These are phyloP conservation scores for Alethe diademata DNA, from an alignment of 2,113 vertebrate species.

Conservation along the genomic window DNA sequence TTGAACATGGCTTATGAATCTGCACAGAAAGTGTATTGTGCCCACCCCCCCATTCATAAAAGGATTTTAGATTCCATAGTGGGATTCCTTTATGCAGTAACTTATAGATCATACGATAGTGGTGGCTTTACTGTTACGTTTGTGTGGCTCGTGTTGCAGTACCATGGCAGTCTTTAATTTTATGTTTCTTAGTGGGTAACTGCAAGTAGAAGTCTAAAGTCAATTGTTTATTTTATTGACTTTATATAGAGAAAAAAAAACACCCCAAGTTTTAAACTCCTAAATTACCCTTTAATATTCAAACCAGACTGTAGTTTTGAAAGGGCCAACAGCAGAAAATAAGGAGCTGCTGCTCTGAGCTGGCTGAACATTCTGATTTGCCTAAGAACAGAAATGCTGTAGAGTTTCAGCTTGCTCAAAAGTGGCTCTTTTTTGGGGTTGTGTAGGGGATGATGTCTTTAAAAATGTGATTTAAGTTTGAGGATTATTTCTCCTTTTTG, in stretches of 20 bases:
- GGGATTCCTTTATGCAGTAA: background rate
- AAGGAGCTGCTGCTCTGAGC: background rate
- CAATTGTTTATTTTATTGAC: background rate
- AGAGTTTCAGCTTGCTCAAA: background rate
- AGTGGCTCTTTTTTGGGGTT: background rate
- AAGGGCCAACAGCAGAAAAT: background rate
- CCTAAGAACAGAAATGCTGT: background rate
- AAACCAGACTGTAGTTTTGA: background rate
- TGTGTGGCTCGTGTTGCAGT: background rate
- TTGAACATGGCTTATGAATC: background rate
- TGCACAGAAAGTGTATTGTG: background rate
- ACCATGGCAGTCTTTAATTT: background rate
- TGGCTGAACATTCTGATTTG: background rate
- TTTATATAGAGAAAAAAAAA: background rate
- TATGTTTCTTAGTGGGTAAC: background rate
- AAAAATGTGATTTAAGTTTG: background rate
- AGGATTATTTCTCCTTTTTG: background rate
- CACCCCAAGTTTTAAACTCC: background rate
- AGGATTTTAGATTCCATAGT: background rate
- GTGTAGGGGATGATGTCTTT: background rate
- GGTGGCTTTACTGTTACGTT: background rate
- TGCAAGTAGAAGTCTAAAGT: background rate
- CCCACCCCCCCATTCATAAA: too few species aligned
- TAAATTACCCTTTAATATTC: background rate
- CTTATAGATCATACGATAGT: rapidly evolving